phyloP scores from a whole-genome alignment of 2,888 invertebrate genomes.

The Eupithecia abbreviata region DNA sequence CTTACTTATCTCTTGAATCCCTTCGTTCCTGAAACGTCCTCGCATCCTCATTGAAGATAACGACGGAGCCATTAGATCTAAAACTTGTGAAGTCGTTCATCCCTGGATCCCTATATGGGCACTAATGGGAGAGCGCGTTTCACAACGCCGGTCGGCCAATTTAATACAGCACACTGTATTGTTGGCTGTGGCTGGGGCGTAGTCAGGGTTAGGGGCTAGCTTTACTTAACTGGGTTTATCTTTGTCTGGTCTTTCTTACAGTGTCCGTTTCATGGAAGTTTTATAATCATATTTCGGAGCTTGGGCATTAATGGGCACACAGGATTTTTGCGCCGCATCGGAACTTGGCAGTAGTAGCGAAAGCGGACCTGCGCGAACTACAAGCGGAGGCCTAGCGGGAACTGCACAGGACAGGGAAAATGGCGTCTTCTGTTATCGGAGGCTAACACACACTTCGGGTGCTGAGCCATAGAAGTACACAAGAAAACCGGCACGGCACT shows the following conservation, averaged over 20 bases:
- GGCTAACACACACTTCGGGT: too few species aligned
- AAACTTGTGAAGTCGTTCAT: constrained; percentile 12
- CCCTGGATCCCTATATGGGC: constrained; percentile 23
- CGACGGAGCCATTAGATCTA: background rate
- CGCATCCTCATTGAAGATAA: background rate
- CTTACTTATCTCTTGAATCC: background rate
- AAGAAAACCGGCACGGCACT: background rate
- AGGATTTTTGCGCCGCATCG: too few species aligned
- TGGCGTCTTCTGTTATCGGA: too few species aligned
- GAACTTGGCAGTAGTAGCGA: too few species aligned
- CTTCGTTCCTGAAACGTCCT: background rate
- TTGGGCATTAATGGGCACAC: background rate
- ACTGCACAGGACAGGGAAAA: too few species aligned
- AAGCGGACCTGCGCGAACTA: too few species aligned
- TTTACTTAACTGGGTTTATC: background rate
- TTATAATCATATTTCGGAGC: background rate
- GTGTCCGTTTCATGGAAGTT: background rate
- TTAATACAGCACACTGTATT: background rate
- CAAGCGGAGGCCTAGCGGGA: too few species aligned
- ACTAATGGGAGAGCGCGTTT: constrained; percentile 21
- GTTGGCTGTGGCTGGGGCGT: background rate
- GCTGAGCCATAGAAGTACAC: background rate
- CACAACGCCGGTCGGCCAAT: constrained; percentile 21
- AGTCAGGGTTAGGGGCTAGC: background rate
- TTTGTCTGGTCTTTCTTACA: background rate